Evolutionary conservation across 2,888 invertebrate genomes (phyloP).

Genomic region (Pristionchus entomophagus): DNA sequence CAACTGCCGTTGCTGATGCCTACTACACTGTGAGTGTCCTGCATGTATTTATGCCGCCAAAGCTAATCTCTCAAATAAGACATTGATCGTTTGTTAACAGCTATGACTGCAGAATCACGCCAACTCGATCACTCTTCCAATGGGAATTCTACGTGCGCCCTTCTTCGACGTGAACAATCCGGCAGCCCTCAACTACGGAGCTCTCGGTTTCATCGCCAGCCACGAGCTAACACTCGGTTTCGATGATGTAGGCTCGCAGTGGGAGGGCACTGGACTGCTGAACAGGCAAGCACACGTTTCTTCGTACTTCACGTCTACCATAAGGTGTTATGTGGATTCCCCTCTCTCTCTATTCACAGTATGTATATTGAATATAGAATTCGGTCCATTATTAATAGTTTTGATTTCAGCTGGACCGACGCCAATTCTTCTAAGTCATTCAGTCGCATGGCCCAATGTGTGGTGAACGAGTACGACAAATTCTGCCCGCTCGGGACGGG

Average conservation of each 20-base stretch:
- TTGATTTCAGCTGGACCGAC: conserved; percentile 68
- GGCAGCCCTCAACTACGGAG: conserved; percentile 83
- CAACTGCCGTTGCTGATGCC: conserved; percentile 14
- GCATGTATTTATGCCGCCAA: no score
- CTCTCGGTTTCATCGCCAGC: conserved; percentile 97
- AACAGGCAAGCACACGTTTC: conserved; percentile 53
- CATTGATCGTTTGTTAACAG: no score
- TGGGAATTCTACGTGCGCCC: conserved; percentile 69
- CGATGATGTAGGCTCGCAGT: conserved; percentile 82
- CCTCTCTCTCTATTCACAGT: no score
- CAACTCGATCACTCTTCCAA: conserved; percentile 73
- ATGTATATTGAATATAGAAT: no score
- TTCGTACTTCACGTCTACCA: no score
- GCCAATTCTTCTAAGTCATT: conserved; percentile 56
- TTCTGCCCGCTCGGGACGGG: conserved; percentile 63
- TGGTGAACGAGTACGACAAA: conserved; percentile 63
- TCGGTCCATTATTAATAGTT: no score
- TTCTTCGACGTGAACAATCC: conserved; percentile 71
- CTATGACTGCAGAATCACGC: conserved; percentile 67
- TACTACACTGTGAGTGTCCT: no score
- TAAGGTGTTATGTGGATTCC: no score
- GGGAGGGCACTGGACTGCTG: conserved; percentile 65
- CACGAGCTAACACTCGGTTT: conserved; percentile 96
- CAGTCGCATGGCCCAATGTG: conserved; percentile 66
- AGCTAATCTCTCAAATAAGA: no score